A percentile compares a stretch with the other conserved stretches of the same genome.
Conservation (phyloP, 2,888 invertebrate genomes). For the Melipona beecheii region DNA sequence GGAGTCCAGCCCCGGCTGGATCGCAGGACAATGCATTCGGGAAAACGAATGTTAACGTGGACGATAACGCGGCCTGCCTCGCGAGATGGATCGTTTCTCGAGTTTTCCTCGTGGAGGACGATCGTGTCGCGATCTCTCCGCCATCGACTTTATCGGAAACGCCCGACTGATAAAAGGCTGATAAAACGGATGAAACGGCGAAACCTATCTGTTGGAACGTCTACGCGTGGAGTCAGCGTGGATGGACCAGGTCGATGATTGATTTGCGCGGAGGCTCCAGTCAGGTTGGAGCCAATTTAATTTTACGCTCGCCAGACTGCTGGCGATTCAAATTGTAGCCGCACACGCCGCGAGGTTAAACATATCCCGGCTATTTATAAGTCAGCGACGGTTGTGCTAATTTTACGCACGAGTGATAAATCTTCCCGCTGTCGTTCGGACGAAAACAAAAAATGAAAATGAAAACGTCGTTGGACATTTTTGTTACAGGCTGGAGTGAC, state of each 20-base stretch:
- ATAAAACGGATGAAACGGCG: background rate
- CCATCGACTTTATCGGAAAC: conserved; percentile 8
- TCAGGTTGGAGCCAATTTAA: conserved; percentile 17
- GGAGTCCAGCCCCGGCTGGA: conserved; percentile 77
- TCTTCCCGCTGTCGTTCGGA: background rate
- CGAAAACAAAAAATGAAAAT: background rate
- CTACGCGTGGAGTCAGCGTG: background rate
- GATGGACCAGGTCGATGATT: background rate
- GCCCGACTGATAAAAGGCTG: too few species aligned
- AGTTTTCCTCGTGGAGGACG: conserved; percentile 6
- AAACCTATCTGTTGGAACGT: background rate
- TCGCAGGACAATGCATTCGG: conserved; percentile 77
- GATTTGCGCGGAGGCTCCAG: background rate
- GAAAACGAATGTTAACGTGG: conserved; percentile 79
- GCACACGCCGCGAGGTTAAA: background rate
- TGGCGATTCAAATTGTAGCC: conserved; percentile 7
- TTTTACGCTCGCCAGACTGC: conserved; percentile 11
- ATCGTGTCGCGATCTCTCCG: background rate
- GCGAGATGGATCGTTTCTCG: conserved; percentile 60
- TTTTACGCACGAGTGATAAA: background rate
- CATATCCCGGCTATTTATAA: conserved; percentile 10
- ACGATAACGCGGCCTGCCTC: conserved; percentile 62
- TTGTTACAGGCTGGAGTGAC: conserved; percentile 6
- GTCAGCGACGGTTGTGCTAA: background rate
- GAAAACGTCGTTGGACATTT: background rate